Base-by-base conservation (phyloP, 1,140 invertebrate genomes). In the Sinella curviseta region DNA sequence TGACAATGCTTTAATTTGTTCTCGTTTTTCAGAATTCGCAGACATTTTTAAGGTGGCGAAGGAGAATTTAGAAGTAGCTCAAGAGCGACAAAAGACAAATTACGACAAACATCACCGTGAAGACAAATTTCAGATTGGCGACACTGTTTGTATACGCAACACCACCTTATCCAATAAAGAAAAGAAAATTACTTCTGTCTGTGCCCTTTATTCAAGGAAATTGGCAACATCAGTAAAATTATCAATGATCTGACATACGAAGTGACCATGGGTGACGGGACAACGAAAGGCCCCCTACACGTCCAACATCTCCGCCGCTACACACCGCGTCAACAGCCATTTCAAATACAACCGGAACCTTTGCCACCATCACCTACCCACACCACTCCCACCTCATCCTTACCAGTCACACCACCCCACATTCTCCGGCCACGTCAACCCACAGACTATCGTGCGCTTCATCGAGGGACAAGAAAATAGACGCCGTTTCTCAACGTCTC, bases 91-190 rank as follows among this genome's bases (percentile, higher is more conserved):
- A 73, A 73, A 75, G 28, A 36, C 26, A 2, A 14, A 55, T 14
- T 73, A 35, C 73, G 33, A 67, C 33, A 33, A 39, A 12, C 60
- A n/a, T 14, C 54, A 67, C 16, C 30, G 34, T 31, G 17, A 20
- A 74, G 30, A 74, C 24, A 8, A 74, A 74, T 74, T 74, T 28
- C 26, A 74, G 26, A 16, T 74, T 12, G 70, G 70, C 14, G 70
- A 74, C 4, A 8, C 14, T 8, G 70, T 74, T 33, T 8, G 8
- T 4, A 74, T 74, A 8, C 24, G 31, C 4, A 24, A 74, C 24
- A 74, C 3, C 1, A 74, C 30, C 1, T n/a, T 74, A 31, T 74
- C 70, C 4, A 35, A 74, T 35, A 74, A 74, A 24, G 70, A 74
- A 2, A 74, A 74, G 26, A 35, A 35, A 31, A 74, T 74, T 16